phyloP scores from a whole-genome alignment of 2,888 invertebrate species.

The Notocelia uddmanniana region DNA sequence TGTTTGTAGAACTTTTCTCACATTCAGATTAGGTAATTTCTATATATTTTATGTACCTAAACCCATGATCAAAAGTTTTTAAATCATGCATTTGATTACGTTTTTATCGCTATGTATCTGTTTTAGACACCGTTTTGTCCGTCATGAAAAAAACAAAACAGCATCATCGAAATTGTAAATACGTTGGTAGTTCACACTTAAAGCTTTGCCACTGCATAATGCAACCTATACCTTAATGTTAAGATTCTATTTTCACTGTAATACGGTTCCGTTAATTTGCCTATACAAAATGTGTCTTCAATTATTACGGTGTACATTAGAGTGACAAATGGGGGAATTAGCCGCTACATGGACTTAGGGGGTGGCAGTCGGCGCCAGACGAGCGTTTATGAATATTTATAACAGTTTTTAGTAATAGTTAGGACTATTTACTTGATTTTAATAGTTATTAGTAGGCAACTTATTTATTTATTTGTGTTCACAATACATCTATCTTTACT shows the following conservation, averaged over 20 bases:
- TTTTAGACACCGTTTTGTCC: slow-evolving; percentile 1
- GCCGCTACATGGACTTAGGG: slow-evolving; percentile 18
- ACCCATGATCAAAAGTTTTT: neutral
- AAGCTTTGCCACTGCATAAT: neutral
- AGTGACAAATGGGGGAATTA: slow-evolving; percentile 12
- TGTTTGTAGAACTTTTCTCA: neutral
- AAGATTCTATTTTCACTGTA: slow-evolving; percentile 5
- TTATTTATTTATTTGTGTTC: too few species aligned
- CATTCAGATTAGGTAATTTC: neutral
- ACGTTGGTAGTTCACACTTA: neutral
- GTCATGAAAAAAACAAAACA: slow-evolving; percentile 2
- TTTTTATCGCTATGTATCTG: slow-evolving; percentile 4
- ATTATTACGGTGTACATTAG: neutral
- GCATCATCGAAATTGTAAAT: neutral
- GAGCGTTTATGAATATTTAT: neutral
- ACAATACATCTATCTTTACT: too few species aligned
- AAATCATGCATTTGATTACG: slow-evolving; percentile 6
- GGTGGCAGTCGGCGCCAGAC: neutral
- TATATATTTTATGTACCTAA: neutral
- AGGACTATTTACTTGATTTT: neutral
- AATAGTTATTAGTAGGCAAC: too few species aligned
- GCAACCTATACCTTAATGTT: neutral
- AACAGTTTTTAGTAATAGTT: neutral
- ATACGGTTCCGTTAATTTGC: neutral
- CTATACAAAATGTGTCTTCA: neutral